Evolutionary conservation across 2,888 invertebrate species (phyloP), one percentile per base, ranked within the genome.

Genomic region (Megalurothrips usitatus): DNA sequence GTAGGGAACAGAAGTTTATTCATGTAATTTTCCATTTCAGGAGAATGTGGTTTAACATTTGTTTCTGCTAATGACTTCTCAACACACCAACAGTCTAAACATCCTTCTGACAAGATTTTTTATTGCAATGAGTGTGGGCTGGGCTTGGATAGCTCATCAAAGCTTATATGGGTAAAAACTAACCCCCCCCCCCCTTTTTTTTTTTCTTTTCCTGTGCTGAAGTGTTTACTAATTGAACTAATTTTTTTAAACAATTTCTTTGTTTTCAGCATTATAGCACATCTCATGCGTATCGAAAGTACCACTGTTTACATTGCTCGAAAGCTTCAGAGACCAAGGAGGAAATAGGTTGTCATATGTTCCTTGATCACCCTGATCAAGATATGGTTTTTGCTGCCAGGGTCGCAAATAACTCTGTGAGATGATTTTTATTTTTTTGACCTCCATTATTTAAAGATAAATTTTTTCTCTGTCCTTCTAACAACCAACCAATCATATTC

Each of bases 291-390:
- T 87, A 88, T 79, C 86, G 86, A 80, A 86, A 86, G 34, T 89
- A 87, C 82, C 89, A 90, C 82, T 91, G 91, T 82, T 85, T 89
- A 4, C 89, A 89, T 84, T 91, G 91, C 83, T 79, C 85, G 0
- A 86, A 85, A 83, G 89, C 89, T 3, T 85, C 87, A 1, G 85
- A 87, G 19, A 85, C 84, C 1, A 83, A 86, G 1, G 85, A 85
- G 2, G 87, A 88, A 6, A 86, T 91, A 82, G 86, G 88, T 63
- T 85, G 84, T 14, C 91, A 91, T 86, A 87, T 90, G 82, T 87
- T 87, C 43, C 83, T 84, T 9, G 83, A 84, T n/a, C 90, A 90
- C 84, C 87, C 86, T 68, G 86, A 88, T 82, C 85, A 87, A 80
- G 14, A 79, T 49, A 49, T 81, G 17, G 43, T 47, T 78, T 78